Conservation (phyloP, 2,888 invertebrate genomes). For the Microctonus aethiopoides region DNA sequence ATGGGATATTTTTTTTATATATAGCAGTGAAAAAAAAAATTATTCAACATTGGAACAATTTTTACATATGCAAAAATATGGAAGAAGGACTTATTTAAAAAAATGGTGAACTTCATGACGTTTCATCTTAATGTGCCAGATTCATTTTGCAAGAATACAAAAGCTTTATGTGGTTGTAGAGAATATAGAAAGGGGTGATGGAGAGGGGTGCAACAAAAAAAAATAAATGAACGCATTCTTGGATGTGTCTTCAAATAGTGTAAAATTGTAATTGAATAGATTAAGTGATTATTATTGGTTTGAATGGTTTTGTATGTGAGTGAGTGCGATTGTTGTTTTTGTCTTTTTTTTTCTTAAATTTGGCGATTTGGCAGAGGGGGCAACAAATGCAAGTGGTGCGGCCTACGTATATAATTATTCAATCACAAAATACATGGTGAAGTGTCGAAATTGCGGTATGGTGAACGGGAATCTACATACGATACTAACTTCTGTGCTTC, state of each 20-base stretch:
- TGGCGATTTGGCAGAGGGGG: conserved; percentile 63
- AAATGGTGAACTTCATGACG: conserved; percentile 5
- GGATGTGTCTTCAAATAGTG: neutral
- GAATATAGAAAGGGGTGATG: conserved; percentile 9
- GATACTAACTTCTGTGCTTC: conserved; percentile 68
- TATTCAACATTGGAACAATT: neutral
- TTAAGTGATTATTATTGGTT: conserved; percentile 3
- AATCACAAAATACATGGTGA: conserved; percentile 58
- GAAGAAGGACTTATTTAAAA: conserved; percentile 4
- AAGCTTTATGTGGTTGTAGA: conserved; percentile 48
- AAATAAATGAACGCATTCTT: neutral
- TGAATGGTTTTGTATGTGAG: conserved; percentile 12
- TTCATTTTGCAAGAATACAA: conserved; percentile 28
- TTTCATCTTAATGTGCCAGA: conserved; percentile 25
- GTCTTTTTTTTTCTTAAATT: conserved; percentile 31
- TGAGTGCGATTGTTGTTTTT: conserved; percentile 22
- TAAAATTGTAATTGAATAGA: conserved; percentile 9
- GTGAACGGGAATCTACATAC: conserved; percentile 66
- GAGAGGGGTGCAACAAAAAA: neutral
- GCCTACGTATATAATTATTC: conserved; percentile 55
- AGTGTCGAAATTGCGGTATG: conserved; percentile 65
- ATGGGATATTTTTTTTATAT: conserved; percentile 13
- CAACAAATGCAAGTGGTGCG: conserved; percentile 62
- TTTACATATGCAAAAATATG: neutral
- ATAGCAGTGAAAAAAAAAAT: conserved; percentile 5